A percentile compares a stretch with the other conserved stretches of the same genome.
Evolutionary conservation across 2,888 invertebrate species (phyloP).

Genomic region (Eupeodes luniger): DNA sequence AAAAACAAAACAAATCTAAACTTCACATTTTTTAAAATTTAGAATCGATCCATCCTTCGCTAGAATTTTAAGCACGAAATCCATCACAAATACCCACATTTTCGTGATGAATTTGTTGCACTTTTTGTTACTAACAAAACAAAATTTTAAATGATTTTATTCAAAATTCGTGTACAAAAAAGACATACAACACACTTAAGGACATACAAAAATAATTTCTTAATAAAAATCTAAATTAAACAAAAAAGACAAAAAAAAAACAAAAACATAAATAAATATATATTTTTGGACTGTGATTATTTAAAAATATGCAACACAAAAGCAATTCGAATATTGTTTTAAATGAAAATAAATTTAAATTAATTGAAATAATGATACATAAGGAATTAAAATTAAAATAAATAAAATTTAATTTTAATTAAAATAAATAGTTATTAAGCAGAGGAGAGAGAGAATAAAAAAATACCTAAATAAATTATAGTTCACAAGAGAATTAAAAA

Average conservation of each 20-base stretch:
- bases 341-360: conserved; percentile 52
- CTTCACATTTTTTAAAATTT: conserved; percentile 41
- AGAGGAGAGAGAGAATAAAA: conserved; percentile 3
- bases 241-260: conserved; percentile 11
- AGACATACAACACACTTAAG: conserved; percentile 20
- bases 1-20: conserved; percentile 11
- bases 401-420: background rate
- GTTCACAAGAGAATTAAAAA: conserved; percentile 22
- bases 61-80: conserved; percentile 58
- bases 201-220: conserved; percentile 13
- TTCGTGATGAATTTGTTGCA: conserved; percentile 60
- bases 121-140: conserved; percentile 47
- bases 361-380: conserved; percentile 33
- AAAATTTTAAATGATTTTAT: conserved; percentile 25
- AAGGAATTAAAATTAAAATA: conserved; percentile 34
- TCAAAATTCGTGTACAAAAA: conserved; percentile 67
- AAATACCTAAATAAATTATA: background rate
- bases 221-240: conserved; percentile 42
- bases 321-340: conserved; percentile 77
- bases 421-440: conserved; percentile 6
- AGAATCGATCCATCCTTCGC: conserved; percentile 72
- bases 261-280: conserved; percentile 58
- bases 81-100: conserved; percentile 47
- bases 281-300: conserved; percentile 78
- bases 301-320: conserved; percentile 78